Base-by-base conservation (phyloP, 2,797 vertebrate species). In the Xerus rutilus region DNA sequence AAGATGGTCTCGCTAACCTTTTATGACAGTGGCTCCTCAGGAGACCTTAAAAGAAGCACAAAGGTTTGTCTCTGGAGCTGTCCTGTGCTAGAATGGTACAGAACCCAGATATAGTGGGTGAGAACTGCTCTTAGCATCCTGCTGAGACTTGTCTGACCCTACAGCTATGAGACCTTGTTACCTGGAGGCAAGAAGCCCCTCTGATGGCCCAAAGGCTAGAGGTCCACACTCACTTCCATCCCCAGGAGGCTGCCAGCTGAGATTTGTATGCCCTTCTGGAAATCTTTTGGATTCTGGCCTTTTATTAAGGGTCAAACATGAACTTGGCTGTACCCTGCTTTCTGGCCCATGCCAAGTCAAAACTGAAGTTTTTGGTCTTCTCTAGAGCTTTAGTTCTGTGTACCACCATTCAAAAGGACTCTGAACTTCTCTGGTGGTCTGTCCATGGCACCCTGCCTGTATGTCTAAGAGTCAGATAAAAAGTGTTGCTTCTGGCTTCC, bases 401-500 rank as follows among this genome's bases (percentile, higher is more conserved):
- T 17, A 79, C 3, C 45, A 23, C 49, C 54, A 30, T 73, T 47
- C 49, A 70, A 73, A 86, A 32, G n/a, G 30, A 39, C 28, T 69
- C 57, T 65, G 30, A 3, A 3, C 35, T 67, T 39, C 23, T 82
- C 35, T 5, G 23, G 18, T 25, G 30, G 52, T 4, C 5, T 69
- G 35, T 54, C 47, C 9, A 0, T 5, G 43, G 49, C 11, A 18
- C 32, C 23, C 39, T 92, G 43, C 52, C n/a, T 35, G 20, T 30
- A 25, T 17, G 6, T 45, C 21, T 30, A 30, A 88, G 45, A 83
- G 70, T 57, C 78, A 88, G 87, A 59, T 49, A 8, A 17, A 23
- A 49, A 65, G 23, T 54, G 32, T 76, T 96, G 92, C 87, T 94
- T 98, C 94, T n/a, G 52, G 28, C 69, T 81, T 76, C 73, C 7